phyloP scores from a whole-genome alignment of 1,140 invertebrate genomes.

The Branchinecta lindahli region DNA sequence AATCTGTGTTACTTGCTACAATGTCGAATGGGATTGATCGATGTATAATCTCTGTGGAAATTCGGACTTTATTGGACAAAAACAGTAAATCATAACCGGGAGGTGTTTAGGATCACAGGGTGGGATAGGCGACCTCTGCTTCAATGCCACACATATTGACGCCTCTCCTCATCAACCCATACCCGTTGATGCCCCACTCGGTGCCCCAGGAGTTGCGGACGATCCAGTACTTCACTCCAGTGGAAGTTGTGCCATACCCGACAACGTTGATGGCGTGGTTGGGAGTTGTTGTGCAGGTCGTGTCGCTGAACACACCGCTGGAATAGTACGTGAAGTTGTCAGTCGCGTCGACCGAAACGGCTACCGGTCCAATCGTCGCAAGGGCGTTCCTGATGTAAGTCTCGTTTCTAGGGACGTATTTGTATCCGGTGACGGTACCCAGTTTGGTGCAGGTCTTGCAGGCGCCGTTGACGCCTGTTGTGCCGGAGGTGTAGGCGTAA shows the following conservation, averaged over 20 bases:
- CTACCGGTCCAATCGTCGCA: neutral
- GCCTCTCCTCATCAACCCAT: slow-evolving; percentile 33
- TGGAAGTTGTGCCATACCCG: slow-evolving; percentile 35
- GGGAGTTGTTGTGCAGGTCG: neutral
- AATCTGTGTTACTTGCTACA: too few species aligned
- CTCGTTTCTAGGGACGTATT: neutral
- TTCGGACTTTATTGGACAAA: too few species aligned
- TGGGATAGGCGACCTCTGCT: slow-evolving; percentile 25
- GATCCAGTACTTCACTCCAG: slow-evolving; percentile 37
- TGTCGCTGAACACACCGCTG: neutral
- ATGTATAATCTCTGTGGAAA: too few species aligned
- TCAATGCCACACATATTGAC: slow-evolving; percentile 34
- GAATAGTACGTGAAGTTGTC: slow-evolving; percentile 13
- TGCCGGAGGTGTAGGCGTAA: slow-evolving; percentile 15
- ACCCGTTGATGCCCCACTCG: slow-evolving; percentile 35
- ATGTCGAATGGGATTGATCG: too few species aligned
- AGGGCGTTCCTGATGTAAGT: neutral
- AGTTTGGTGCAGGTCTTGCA: neutral
- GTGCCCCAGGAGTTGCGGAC: slow-evolving; percentile 37
- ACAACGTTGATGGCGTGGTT: slow-evolving; percentile 37
- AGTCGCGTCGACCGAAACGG: neutral
- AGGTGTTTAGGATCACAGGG: neutral
- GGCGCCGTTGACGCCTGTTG: neutral
- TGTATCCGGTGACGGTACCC: neutral
- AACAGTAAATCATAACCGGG: too few species aligned